Conservation (phyloP, 1,140 invertebrate genomes). For the Aphelinus atriplicis region DNA sequence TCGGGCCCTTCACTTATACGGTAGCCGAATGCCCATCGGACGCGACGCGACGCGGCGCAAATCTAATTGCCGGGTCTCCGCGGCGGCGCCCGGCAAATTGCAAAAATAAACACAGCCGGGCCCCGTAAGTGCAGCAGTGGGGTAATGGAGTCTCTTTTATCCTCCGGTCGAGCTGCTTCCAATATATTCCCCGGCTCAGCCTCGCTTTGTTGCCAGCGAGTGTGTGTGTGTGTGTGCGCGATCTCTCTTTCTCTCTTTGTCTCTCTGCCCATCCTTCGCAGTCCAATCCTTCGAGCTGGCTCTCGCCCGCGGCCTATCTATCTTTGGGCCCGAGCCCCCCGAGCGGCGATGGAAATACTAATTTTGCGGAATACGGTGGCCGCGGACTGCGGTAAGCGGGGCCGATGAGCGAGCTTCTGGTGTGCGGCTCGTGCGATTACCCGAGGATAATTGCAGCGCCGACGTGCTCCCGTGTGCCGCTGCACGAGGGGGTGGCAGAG, state of each 20-base stretch:
- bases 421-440: slow-evolving; percentile 63
- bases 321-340: slow-evolving; percentile 9
- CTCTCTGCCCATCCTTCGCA: too few species aligned
- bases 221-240: too few species aligned
- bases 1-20: slow-evolving; percentile 61
- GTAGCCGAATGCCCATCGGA: slow-evolving; percentile 55
- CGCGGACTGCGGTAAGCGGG: slow-evolving; percentile 60
- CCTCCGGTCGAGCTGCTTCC: slow-evolving; percentile 12
- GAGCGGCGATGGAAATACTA: slow-evolving; percentile 65
- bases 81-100: slow-evolving; percentile 55
- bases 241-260: too few species aligned
- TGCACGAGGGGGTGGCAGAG: slow-evolving; percentile 52
- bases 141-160: slow-evolving; percentile 38
- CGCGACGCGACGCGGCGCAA: slow-evolving; percentile 49
- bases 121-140: slow-evolving; percentile 34
- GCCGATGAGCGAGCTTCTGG: slow-evolving; percentile 41
- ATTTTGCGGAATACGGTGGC: slow-evolving; percentile 67
- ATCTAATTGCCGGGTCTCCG: slow-evolving; percentile 65
- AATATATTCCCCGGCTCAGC: slow-evolving; percentile 24
- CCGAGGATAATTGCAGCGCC: slow-evolving; percentile 64
- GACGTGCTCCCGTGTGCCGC: slow-evolving; percentile 54
- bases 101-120: slow-evolving; percentile 63
- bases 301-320: not conserved
- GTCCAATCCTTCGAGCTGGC: too few species aligned
- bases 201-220: not conserved